Percentiles rank a stretch among this genome's conserved stretches.
These are phyloP conservation scores for Zaprionus lachaisei DNA, from an alignment of 1,140 invertebrate genomes.

Conservation along the genomic window DNA sequence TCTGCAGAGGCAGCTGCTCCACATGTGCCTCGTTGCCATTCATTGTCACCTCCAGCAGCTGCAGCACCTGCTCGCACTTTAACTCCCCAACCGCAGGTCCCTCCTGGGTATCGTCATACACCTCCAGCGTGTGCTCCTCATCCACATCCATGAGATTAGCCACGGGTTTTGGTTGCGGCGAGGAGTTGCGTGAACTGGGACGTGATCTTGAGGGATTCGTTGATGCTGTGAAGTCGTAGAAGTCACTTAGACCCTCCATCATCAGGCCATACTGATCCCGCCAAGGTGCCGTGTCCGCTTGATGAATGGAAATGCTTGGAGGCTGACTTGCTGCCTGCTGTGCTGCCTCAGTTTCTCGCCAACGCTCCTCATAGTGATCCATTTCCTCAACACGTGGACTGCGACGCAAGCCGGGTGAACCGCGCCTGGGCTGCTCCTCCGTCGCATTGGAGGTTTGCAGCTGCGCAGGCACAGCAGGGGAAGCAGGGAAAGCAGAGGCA, in stretches of 20 bases:
- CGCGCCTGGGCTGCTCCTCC: slow-evolving; percentile 60
- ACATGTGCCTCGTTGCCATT: slow-evolving; percentile 24
- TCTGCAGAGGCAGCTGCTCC: slow-evolving; percentile 44
- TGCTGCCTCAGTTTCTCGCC: slow-evolving; percentile 54
- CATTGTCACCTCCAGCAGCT: slow-evolving; percentile 56
- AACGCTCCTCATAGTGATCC: slow-evolving; percentile 76
- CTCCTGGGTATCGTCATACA: slow-evolving; percentile 67
- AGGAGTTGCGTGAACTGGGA: slow-evolving; percentile 62
- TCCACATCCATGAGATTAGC: slow-evolving; percentile 61
- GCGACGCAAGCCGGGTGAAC: slow-evolving; percentile 69
- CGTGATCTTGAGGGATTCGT: slow-evolving; percentile 75
- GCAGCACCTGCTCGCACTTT: slow-evolving; percentile 59
- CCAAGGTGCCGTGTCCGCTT: slow-evolving; percentile 73
- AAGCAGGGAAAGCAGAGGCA: slow-evolving; percentile 26
- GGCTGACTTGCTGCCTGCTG: slow-evolving; percentile 8
- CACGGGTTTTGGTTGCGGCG: slow-evolving; percentile 68
- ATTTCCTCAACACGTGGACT: slow-evolving; percentile 82
- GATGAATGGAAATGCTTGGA: slow-evolving; percentile 56
- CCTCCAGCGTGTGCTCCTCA: slow-evolving; percentile 49
- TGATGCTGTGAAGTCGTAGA: slow-evolving; percentile 81
- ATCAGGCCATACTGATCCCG: slow-evolving; percentile 73
- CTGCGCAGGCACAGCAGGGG: slow-evolving; percentile 40
- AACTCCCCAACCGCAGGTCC: slow-evolving; percentile 50
- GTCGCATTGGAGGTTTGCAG: slow-evolving; percentile 67
- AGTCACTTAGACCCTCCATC: slow-evolving; percentile 80